Evolutionary conservation across 2,797 vertebrate species (phyloP), one percentile per base, ranked within the genome.

Genomic region (Rallus crepitans): DNA sequence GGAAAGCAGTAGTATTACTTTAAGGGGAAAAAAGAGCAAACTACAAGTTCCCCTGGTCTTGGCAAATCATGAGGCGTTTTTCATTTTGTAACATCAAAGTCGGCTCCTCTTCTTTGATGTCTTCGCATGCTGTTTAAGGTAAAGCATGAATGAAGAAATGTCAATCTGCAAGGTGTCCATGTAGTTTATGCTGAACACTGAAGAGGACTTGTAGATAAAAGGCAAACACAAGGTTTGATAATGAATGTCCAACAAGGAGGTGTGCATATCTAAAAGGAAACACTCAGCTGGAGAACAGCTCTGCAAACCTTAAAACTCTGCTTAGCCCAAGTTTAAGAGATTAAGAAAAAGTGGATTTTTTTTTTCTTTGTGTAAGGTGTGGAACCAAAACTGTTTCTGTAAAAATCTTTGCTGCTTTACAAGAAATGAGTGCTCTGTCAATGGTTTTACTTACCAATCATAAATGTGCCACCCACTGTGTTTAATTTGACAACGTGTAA

Each of bases 111-210:
- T 97, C 99, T 99, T 99, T 99, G 99, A 99, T 99, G 99, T 99
- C 98, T 98, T 98, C 98, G 97, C 99, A 98, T 99, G 99, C 99
- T 99, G 99, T 99, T 99, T 99, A 99, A 99, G 99, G 99, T 99
- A 99, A 99, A 99, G 99, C 98, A 98, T 99, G 99, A 99, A 99
- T 99, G 98, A 98, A 99, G 99, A 99, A 99, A 99, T 99, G 99
- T 99, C 99, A 99, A 99, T 99, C 98, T 99, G 98, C 99, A 99
- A 99, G 99, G 99, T 99, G 99, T 99, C 99, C 99, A 97, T 99
- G 99, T 99, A 99, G 99, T 99, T 99, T 99, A 99, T 98, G 98
- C 98, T 98, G 98, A 99, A 99, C 98, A 99, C 98, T 98, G 98
- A 98, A 98, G 98, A 98, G 98, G 97, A 98, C 98, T 98, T 98